These are phyloP conservation scores for Xenopus petersii DNA, from an alignment of 2,797 vertebrate genomes.

Conservation along the genomic window DNA sequence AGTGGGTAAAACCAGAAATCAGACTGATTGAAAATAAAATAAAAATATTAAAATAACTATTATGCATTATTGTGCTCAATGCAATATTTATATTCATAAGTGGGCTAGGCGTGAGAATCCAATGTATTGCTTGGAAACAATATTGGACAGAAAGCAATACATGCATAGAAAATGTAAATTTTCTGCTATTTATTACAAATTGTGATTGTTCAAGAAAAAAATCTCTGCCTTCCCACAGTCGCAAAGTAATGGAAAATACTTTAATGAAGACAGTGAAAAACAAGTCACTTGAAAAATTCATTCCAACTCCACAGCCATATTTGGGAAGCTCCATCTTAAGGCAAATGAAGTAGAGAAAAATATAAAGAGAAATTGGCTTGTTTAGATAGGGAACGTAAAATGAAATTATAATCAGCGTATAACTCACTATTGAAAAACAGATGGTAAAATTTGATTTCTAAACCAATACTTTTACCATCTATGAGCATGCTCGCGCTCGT, in stretches of 20 bases:
- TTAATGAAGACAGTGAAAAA: constrained; percentile 13
- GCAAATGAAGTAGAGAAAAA: constrained; percentile 54
- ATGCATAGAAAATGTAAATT: constrained; percentile 41
- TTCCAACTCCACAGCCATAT: constrained; percentile 23
- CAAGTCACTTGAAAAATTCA: constrained; percentile 14
- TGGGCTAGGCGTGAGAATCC: constrained; percentile 11
- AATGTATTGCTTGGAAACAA: not conserved
- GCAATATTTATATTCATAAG: fast-evolving
- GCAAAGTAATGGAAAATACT: constrained; percentile 34
- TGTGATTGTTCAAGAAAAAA: constrained; percentile 35
- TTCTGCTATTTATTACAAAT: constrained; percentile 29
- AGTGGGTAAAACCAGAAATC: no score
- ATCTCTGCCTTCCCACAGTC: constrained; percentile 29
- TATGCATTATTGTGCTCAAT: constrained; percentile 4
- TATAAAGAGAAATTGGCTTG: constrained; percentile 56
- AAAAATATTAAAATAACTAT: constrained; percentile 1
- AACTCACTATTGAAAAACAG: constrained; percentile 53
- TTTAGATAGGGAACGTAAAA: constrained; percentile 55
- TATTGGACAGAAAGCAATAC: not conserved
- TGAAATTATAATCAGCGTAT: constrained; percentile 57
- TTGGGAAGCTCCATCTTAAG: constrained; percentile 42
- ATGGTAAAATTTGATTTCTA: constrained; percentile 53
- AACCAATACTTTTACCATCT: constrained; percentile 59
- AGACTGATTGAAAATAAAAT: no score
- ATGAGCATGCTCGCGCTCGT: constrained; percentile 52